Percentiles rank a stretch among this genome's conserved stretches.
Evolutionary conservation across 2,888 invertebrate species (phyloP).

Genomic region (Eupithecia dodoneata): DNA sequence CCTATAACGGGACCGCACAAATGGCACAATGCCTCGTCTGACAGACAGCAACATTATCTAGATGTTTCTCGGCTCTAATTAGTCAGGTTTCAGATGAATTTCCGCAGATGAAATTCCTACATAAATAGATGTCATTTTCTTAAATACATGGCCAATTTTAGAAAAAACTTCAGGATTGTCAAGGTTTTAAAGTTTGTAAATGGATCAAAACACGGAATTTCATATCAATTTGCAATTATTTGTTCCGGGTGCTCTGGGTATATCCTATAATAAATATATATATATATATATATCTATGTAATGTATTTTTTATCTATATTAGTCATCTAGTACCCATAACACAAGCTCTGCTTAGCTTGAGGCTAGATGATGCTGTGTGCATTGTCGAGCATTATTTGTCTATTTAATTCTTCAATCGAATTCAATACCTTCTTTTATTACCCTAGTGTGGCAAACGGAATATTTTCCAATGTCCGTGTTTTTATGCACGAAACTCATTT

Average conservation of each 20-base stretch:
- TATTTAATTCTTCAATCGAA: neutral
- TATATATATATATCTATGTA: no score
- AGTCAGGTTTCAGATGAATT: neutral
- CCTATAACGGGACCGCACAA: neutral
- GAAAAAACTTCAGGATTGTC: neutral
- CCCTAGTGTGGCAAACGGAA: neutral
- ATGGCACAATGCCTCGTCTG: constrained; percentile 3
- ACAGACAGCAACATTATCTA: constrained; percentile 17
- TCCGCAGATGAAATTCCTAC: neutral
- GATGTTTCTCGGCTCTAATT: constrained; percentile 5
- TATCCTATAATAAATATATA: no score
- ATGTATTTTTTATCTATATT: no score
- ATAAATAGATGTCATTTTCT: no score
- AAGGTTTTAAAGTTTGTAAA: neutral
- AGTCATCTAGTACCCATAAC: no score
- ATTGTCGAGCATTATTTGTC: no score
- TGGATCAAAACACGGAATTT: neutral
- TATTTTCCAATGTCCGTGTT: neutral
- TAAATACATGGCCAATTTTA: no score
- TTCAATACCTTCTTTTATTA: neutral
- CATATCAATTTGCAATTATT: no score
- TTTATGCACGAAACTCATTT: neutral
- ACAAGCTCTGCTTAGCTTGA: no score
- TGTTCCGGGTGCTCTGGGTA: no score
- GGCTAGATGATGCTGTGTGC: no score